These are phyloP conservation scores for Gymnothorax reevesii DNA, from an alignment of 2,797 vertebrate genomes.

Conservation along the genomic window DNA sequence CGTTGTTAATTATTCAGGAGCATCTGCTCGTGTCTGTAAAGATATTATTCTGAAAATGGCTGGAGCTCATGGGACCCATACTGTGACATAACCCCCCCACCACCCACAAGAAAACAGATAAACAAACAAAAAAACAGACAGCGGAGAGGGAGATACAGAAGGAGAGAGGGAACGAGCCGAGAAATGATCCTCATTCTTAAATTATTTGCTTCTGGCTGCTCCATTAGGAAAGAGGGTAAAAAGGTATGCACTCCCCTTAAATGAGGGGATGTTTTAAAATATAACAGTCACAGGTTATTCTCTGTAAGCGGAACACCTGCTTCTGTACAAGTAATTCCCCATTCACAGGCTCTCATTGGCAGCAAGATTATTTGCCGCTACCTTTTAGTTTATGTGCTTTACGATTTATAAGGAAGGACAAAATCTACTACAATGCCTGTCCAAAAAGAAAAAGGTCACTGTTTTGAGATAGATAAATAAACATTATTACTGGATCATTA, in stretches of 20 bases:
- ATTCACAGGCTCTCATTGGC: neutral
- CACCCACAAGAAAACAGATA: no score
- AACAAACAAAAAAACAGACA: neutral
- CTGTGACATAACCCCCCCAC: neutral
- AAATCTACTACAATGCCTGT: neutral
- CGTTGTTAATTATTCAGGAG: conserved; percentile 6
- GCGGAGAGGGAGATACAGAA: neutral
- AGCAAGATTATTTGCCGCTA: neutral
- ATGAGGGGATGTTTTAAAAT: neutral
- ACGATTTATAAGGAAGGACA: neutral
- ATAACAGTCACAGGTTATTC: neutral
- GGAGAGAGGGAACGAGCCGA: neutral
- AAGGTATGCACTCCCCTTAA: neutral
- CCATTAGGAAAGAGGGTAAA: neutral
- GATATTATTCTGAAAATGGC: conserved; percentile 17
- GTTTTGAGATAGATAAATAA: no score
- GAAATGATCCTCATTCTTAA: neutral
- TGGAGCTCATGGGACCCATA: neutral
- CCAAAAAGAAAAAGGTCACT: no score
- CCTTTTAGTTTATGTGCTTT: neutral
- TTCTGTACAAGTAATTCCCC: neutral
- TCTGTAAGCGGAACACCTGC: neutral
- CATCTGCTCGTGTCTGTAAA: neutral
- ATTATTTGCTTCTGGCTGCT: neutral
- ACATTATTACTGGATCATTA: no score